Evolutionary conservation across 2,888 invertebrate species (phyloP).

Genomic region (Napeogenes sylphis): DNA sequence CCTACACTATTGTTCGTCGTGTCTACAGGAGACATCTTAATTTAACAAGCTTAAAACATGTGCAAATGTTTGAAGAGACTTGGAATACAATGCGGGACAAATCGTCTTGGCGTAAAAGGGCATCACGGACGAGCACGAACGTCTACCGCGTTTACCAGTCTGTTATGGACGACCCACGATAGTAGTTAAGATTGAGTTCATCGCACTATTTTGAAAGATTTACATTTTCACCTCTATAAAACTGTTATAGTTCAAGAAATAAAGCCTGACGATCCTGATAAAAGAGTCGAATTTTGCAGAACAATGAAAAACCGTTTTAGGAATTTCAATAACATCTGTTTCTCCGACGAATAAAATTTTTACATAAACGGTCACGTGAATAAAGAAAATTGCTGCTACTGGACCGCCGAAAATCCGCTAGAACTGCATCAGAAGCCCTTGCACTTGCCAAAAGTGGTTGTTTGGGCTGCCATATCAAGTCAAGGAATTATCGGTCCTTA

Average conservation of each 20-base stretch:
- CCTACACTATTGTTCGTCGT: constrained; percentile 20
- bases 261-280: constrained; percentile 35
- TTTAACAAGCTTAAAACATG: constrained; percentile 27
- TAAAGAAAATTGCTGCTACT: constrained; percentile 27
- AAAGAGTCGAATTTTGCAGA: constrained; percentile 35
- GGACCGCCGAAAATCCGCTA: constrained; percentile 24
- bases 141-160: constrained; percentile 35
- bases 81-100: constrained; percentile 35
- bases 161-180: constrained; percentile 31
- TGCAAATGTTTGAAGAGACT: constrained; percentile 36
- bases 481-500: constrained; percentile 32
- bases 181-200: constrained; percentile 26
- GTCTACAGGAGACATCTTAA: constrained; percentile 29
- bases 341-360: constrained; percentile 27
- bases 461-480: constrained; percentile 10
- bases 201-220: constrained; percentile 32
- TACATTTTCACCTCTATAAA: constrained; percentile 32
- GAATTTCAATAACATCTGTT: constrained; percentile 34
- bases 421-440: constrained; percentile 32
- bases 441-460: constrained; percentile 18
- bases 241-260: constrained; percentile 36
- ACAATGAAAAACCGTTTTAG: constrained; percentile 32
- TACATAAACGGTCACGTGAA: constrained; percentile 32
- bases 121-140: too few species aligned
- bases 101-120: constrained; percentile 34